Percentiles rank a stretch among this genome's conserved stretches.
These are phyloP conservation scores for Peromyscus californicus DNA, from an alignment of 2,113 vertebrate species.

Conservation along the genomic window DNA sequence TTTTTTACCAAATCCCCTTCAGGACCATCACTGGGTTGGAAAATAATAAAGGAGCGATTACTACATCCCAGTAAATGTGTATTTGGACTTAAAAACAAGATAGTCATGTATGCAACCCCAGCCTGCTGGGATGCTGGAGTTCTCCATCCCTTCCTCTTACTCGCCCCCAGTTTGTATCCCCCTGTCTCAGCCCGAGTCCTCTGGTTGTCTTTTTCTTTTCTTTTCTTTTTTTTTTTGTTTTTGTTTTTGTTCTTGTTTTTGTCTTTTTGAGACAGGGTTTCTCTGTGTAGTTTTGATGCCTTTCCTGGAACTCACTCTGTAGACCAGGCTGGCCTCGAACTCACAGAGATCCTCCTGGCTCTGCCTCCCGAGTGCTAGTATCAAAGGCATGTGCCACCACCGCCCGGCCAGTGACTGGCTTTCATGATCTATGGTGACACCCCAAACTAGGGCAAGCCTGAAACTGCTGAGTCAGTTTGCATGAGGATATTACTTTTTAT, in stretches of 20 bases:
- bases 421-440: background rate
- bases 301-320: no score
- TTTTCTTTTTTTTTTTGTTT: no score
- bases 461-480: constrained; percentile 81
- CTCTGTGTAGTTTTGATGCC: no score
- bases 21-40: background rate
- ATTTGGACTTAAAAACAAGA: constrained; percentile 31
- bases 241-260: no score
- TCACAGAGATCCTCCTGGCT: no score
- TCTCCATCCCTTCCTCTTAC: background rate
- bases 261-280: no score
- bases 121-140: background rate
- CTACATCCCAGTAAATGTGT: background rate
- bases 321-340: no score
- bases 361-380: no score
- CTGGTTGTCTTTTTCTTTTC: background rate
- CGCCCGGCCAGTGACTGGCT: background rate
- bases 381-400: no score
- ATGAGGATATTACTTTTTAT: constrained; percentile 74
- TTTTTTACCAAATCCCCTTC: constrained; percentile 37
- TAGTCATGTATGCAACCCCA: background rate
- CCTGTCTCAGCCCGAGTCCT: background rate
- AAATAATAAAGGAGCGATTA: constrained; percentile 25
- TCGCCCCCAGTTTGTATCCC: background rate
- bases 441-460: constrained; percentile 29